These are phyloP conservation scores for Sebastes miniatus DNA, from an alignment of 2,797 vertebrate species.

Conservation along the genomic window DNA sequence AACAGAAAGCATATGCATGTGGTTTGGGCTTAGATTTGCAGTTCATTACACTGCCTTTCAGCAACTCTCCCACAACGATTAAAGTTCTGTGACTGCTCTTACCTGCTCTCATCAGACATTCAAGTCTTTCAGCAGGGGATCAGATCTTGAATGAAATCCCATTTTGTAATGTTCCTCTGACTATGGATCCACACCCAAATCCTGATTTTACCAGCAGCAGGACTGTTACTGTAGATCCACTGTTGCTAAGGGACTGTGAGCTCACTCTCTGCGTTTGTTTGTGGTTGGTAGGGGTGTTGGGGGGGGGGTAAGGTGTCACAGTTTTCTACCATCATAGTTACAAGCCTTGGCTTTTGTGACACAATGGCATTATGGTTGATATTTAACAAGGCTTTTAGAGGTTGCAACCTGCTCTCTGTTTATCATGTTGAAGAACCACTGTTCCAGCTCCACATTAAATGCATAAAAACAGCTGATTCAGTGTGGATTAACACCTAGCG, in stretches of 20 bases:
- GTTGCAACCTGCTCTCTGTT: slow-evolving; percentile 1
- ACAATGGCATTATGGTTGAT: slow-evolving; percentile 16
- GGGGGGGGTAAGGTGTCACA: neutral
- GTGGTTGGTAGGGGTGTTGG: slow-evolving; percentile 38
- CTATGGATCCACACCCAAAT: slow-evolving; percentile 52
- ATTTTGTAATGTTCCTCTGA: slow-evolving; percentile 32
- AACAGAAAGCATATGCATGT: slow-evolving; percentile 59
- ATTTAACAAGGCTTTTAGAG: slow-evolving; percentile 9
- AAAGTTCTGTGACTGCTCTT: slow-evolving; percentile 38
- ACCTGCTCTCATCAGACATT: slow-evolving; percentile 53
- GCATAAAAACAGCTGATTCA: neutral
- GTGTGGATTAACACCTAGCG: slow-evolving; percentile 9
- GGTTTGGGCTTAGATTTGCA: slow-evolving; percentile 29
- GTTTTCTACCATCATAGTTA: slow-evolving; percentile 58
- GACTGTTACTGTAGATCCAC: slow-evolving; percentile 20
- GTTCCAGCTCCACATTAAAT: neutral
- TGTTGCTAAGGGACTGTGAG: slow-evolving; percentile 57
- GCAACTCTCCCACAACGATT: slow-evolving; percentile 2
- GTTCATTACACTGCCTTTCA: slow-evolving; percentile 42
- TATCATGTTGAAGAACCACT: neutral
- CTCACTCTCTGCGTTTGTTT: slow-evolving; percentile 60
- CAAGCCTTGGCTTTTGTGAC: slow-evolving; percentile 34
- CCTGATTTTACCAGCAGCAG: slow-evolving; percentile 7
- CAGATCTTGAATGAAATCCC: slow-evolving; percentile 26
- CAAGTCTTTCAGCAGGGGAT: slow-evolving; percentile 14